phyloP scores from a whole-genome alignment of 2,888 invertebrate genomes.

The Tenthredo distinguenda region DNA sequence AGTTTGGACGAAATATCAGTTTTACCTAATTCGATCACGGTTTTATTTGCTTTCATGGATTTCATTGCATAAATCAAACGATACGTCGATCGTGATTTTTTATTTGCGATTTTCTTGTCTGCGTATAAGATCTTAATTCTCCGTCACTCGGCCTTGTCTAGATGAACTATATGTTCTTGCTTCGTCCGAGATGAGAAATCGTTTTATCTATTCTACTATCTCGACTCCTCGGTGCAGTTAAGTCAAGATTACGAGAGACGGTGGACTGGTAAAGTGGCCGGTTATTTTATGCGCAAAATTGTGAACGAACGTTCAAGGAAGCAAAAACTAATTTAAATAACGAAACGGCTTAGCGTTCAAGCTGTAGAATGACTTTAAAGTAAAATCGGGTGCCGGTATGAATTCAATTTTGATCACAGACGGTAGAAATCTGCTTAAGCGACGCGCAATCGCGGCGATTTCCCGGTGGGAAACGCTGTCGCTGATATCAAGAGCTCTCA shows the following conservation, averaged over 20 bases:
- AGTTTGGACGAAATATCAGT: neutral
- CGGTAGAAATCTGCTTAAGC: constrained; percentile 35
- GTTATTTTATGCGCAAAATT: constrained; percentile 39
- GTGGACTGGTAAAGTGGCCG: constrained; percentile 11
- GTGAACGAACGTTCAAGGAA: constrained; percentile 24
- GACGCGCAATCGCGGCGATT: neutral
- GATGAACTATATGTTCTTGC: neutral
- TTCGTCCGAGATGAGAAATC: constrained; percentile 16
- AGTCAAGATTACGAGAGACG: constrained; percentile 35
- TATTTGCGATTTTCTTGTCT: neutral
- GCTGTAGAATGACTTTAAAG: constrained; percentile 9
- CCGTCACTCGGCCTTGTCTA: neutral
- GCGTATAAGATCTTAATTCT: neutral
- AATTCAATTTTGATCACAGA: constrained; percentile 40
- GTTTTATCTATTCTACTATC: constrained; percentile 16
- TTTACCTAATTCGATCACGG: neutral
- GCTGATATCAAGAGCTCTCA: constrained; percentile 24
- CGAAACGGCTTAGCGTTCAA: constrained; percentile 27
- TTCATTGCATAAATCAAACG: neutral
- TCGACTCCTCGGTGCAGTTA: constrained; percentile 32
- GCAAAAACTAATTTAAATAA: constrained; percentile 44
- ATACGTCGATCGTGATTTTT: neutral
- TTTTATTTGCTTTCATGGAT: neutral
- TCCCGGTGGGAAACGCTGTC: constrained; percentile 12
- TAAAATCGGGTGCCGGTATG: constrained; percentile 32